phyloP scores from a whole-genome alignment of 2,113 vertebrate genomes.

The Macrotus californicus region DNA sequence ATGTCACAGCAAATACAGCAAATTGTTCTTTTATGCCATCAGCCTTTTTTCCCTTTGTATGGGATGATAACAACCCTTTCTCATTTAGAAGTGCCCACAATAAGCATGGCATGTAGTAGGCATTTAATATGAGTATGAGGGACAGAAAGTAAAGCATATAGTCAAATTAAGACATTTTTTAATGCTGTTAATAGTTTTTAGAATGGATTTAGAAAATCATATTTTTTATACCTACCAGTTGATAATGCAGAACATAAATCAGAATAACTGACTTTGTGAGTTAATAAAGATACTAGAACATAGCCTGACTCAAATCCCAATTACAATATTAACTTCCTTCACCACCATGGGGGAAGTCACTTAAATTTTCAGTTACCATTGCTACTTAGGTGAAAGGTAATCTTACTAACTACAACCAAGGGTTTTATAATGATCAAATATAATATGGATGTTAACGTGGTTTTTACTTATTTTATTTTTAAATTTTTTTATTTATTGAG shows the following conservation, averaged over 20 bases:
- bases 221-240: background rate
- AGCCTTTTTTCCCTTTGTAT: background rate
- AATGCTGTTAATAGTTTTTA: background rate
- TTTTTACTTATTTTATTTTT: background rate
- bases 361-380: background rate
- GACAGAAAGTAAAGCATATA: background rate
- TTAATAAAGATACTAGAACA: background rate
- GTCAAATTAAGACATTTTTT: background rate
- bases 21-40: background rate
- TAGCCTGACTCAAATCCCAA: background rate
- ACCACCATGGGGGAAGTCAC: background rate
- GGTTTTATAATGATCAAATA: background rate
- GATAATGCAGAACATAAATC: background rate
- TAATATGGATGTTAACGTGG: background rate
- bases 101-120: background rate
- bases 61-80: background rate
- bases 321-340: background rate
- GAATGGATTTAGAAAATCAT: background rate
- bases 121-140: background rate
- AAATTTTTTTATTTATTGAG: background rate
- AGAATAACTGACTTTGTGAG: background rate
- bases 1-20: background rate
- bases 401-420: background rate
- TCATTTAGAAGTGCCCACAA: background rate
- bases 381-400: background rate